phyloP scores from a whole-genome alignment of 2,888 invertebrate species.

The Eugnorisma glareosa region DNA sequence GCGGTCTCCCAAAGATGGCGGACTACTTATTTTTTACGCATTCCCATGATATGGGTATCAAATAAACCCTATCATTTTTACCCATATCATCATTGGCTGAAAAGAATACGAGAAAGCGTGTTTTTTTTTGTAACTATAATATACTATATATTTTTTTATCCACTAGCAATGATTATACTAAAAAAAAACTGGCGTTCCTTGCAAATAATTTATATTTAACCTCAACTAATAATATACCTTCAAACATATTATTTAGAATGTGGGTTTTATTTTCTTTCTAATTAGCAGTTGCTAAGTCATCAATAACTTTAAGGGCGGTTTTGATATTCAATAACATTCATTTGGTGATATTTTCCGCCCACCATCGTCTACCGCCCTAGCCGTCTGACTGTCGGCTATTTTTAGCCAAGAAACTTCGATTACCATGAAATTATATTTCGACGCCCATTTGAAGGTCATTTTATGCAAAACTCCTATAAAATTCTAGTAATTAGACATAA shows the following conservation, averaged over 20 bases:
- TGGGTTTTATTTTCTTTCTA: not conserved
- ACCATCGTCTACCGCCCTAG: not conserved
- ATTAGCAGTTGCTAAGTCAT: not conserved
- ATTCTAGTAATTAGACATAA: not conserved
- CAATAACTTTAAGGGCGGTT: not conserved
- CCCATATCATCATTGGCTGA: too few species aligned
- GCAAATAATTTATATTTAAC: too few species aligned
- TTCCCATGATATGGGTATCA: too few species aligned
- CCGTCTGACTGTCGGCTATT: not conserved
- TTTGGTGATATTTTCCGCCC: not conserved
- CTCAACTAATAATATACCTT: too few species aligned
- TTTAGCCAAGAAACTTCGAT: not conserved
- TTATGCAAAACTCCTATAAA: not conserved
- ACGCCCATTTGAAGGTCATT: not conserved
- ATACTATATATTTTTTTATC: too few species aligned
- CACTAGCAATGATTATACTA: too few species aligned
- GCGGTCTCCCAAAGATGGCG: too few species aligned
- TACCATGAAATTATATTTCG: not conserved
- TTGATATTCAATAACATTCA: slow-evolving; percentile 6
- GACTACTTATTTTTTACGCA: too few species aligned
- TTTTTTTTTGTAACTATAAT: too few species aligned
- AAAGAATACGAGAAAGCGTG: too few species aligned
- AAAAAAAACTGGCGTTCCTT: too few species aligned
- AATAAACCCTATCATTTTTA: too few species aligned
- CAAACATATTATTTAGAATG: not conserved